Evolutionary conservation across 2,888 invertebrate genomes (phyloP), one percentile per base, ranked within the genome.

Genomic region (Brachypalpus laphriformis): DNA sequence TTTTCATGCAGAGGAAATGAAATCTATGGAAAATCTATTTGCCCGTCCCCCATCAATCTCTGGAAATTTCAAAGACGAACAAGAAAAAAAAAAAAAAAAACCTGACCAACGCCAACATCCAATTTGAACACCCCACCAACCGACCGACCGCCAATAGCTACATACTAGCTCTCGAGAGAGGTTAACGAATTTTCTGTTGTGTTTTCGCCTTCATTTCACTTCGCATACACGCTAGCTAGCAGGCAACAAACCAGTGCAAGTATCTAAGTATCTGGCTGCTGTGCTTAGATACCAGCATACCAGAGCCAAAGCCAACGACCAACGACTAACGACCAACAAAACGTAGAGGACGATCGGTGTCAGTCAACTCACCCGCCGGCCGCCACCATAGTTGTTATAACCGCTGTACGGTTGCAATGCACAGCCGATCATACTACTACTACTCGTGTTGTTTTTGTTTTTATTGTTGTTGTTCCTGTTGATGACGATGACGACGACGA

Each of bases 271-370:
- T 56, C 72, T 72, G 59, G 63, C 63, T 65, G 49, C 68, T 40
- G 61, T 63, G 61, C 28, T 68, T 47, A 81, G 74, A 82, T 75
- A 71, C 77, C 78, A 82, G 68, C 83, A 83, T 83, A 66, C 82
- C 75, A 76, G 54, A 45, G 77, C 40, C 14, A 40, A 34, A 61
- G 51, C 54, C 54, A 68, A 68, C 42, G 59, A 25, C 59, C 51
- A 66, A 66, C 59, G 59, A 25, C 59, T 42, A 66, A 66, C 51
- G 59, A 74, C 74, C 63, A 77, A 80, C 80, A 70, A 80, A 80
- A 80, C 66, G 75, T 71, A 65, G 85, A 81, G 85, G 85, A 81
- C 85, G 85, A 85, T 85, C 81, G 54, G 75, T 81, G 85, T 85
- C 85, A 85, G 80, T 85, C 85, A 85, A 85, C 85, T 81, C 80